phyloP scores from a whole-genome alignment of 2,113 vertebrate species.

The Alethe diademata region DNA sequence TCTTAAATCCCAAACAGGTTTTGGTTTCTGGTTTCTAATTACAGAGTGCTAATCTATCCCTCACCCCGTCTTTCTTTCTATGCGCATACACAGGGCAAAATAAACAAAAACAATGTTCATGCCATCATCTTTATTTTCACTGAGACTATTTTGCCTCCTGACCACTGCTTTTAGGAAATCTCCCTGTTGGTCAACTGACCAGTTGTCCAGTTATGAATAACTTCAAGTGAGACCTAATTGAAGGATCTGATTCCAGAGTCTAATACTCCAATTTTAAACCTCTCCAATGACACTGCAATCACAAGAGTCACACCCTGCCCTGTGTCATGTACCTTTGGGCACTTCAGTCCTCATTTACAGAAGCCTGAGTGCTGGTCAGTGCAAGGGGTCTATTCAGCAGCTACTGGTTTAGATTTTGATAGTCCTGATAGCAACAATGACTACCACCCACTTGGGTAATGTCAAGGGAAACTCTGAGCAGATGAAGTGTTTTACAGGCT shows the following conservation, averaged over 20 bases:
- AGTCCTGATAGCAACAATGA: not conserved
- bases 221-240: not conserved
- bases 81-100: not conserved
- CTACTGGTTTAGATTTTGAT: not conserved
- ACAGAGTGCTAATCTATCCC: not conserved
- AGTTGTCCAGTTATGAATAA: not conserved
- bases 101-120: not conserved
- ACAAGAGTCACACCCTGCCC: not conserved
- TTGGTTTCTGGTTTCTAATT: not conserved
- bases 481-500: conserved; percentile 24
- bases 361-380: not conserved
- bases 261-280: not conserved
- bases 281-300: not conserved
- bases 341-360: not conserved
- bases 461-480: conserved; percentile 39
- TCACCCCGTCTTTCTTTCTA: not conserved
- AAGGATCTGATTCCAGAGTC: not conserved
- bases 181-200: not conserved
- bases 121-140: not conserved
- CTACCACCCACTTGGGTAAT: not conserved
- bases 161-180: not conserved
- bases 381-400: not conserved
- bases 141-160: not conserved
- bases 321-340: not conserved
- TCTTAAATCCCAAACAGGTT: not conserved